phyloP scores from a whole-genome alignment of 2,888 invertebrate genomes.

The Platycnemis pennipes region DNA sequence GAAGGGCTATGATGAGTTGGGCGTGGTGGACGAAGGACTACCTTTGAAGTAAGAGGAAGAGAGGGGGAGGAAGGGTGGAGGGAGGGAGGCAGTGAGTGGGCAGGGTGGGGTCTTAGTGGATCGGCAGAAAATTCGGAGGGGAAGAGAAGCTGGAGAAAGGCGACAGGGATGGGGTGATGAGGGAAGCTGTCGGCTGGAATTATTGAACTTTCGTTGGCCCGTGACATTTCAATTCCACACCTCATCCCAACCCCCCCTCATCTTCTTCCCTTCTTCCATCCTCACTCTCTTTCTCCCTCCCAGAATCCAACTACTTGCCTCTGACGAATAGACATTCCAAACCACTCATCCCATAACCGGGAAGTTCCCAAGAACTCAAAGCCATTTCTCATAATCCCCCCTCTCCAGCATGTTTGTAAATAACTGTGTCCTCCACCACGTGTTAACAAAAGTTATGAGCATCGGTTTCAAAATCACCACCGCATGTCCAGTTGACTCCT shows the following conservation, averaged over 20 bases:
- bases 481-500: not conserved
- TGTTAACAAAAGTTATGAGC: not conserved
- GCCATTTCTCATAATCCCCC: not conserved
- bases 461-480: not conserved
- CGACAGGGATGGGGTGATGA: not conserved
- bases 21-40: constrained; percentile 1
- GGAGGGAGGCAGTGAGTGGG: not conserved
- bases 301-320: not conserved
- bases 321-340: constrained; percentile 24
- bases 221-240: constrained; percentile 53
- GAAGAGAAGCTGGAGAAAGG: not conserved
- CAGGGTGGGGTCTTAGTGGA: not conserved
- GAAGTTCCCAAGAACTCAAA: not conserved
- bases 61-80: not conserved
- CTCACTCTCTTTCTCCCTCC: not conserved
- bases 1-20: not conserved
- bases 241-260: not conserved
- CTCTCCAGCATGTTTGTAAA: constrained; percentile 20
- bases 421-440: not conserved
- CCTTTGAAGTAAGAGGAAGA: not conserved
- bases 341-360: not conserved
- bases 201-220: constrained; percentile 31
- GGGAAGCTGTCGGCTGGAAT: constrained; percentile 27
- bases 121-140: not conserved
- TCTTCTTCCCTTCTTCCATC: not conserved